Evolutionary conservation across 2,797 vertebrate species (phyloP).

Genomic region (Heteromormyrus szaboi): DNA sequence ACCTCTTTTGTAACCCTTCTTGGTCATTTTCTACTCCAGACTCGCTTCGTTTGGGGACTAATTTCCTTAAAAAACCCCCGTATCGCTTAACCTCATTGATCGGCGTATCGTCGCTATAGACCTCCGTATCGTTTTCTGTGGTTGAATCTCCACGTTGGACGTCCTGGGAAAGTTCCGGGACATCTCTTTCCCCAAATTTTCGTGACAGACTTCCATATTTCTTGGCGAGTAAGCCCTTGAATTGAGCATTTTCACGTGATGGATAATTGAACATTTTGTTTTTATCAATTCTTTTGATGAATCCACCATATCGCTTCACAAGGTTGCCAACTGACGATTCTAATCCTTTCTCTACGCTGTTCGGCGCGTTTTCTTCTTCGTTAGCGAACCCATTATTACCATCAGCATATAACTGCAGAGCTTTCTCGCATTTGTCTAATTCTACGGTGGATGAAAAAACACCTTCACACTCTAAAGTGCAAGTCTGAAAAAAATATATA

Average conservation of each 20-base stretch:
- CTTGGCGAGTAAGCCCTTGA: slow-evolving; percentile 53
- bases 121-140: slow-evolving; percentile 33
- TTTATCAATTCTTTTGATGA: slow-evolving; percentile 70
- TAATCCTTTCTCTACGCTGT: slow-evolving; percentile 34
- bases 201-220: slow-evolving; percentile 59
- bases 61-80: slow-evolving; percentile 84
- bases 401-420: slow-evolving; percentile 37
- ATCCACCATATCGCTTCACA: slow-evolving; percentile 63
- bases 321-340: slow-evolving; percentile 39
- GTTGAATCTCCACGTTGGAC: slow-evolving; percentile 32
- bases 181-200: slow-evolving; percentile 49
- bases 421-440: slow-evolving; percentile 62
- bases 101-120: slow-evolving; percentile 33
- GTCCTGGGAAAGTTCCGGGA: slow-evolving; percentile 34
- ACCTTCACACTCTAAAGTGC: slow-evolving; percentile 73
- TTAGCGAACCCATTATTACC: slow-evolving; percentile 15
- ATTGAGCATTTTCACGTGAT: slow-evolving; percentile 57
- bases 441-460: slow-evolving; percentile 45
- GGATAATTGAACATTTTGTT: slow-evolving; percentile 54
- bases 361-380: neutral
- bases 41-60: slow-evolving; percentile 73
- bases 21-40: slow-evolving; percentile 42
- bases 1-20: slow-evolving; percentile 83
- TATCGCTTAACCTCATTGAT: slow-evolving; percentile 70
- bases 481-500: slow-evolving; percentile 59